phyloP scores from a whole-genome alignment of 2,113 vertebrate species.

The Labeo rohita region DNA sequence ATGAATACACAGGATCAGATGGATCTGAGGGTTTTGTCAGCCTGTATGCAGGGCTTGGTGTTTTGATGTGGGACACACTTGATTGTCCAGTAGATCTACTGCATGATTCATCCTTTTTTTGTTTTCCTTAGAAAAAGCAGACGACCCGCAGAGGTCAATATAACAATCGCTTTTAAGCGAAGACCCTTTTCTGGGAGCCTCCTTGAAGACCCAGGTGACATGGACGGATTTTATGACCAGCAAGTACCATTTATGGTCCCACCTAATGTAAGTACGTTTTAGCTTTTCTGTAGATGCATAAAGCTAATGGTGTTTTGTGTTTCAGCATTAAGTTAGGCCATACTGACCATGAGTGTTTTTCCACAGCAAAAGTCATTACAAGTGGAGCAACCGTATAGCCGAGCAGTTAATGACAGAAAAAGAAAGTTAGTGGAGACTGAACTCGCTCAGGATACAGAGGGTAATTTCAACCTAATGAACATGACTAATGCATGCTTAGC shows the following conservation, averaged over 20 bases:
- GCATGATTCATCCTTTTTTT: conserved; percentile 12
- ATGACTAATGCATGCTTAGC: conserved; percentile 8
- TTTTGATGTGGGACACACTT: conserved; percentile 18
- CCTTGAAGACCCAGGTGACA: conserved; percentile 71
- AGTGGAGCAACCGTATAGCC: conserved; percentile 80
- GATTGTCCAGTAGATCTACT: conserved; percentile 21
- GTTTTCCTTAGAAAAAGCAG: conserved; percentile 57
- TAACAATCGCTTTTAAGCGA: conserved; percentile 67
- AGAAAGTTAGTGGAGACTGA: conserved; percentile 93
- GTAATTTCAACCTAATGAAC: conserved; percentile 67
- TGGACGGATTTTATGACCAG: conserved; percentile 98
- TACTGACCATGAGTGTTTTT: conserved; percentile 36
- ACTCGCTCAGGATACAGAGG: conserved; percentile 95
- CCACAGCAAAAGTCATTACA: conserved; percentile 73
- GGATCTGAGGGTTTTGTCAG: conserved; percentile 22
- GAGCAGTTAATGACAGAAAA: conserved; percentile 84
- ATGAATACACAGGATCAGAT: conserved; percentile 18
- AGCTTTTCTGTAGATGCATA: neutral
- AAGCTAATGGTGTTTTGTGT: neutral
- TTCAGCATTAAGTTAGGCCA: neutral
- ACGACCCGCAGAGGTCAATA: conserved; percentile 34
- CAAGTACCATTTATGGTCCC: conserved; percentile 94
- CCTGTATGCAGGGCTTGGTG: neutral
- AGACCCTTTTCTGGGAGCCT: conserved; percentile 59
- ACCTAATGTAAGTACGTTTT: conserved; percentile 82